Evolutionary conservation across 2,113 vertebrate species (phyloP).

Genomic region (Amblyornis subalaris): DNA sequence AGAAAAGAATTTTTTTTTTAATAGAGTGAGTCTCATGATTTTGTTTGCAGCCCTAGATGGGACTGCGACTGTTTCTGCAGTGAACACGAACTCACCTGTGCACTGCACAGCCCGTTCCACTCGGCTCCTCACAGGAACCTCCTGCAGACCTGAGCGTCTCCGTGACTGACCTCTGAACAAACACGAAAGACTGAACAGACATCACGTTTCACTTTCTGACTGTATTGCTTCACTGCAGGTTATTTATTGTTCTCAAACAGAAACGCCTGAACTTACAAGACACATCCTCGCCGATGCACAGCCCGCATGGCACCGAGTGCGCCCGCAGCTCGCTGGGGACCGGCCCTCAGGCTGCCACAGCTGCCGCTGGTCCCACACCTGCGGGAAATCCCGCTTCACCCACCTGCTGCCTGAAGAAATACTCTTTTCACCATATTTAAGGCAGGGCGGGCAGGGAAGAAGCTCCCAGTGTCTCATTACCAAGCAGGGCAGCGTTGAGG

Average conservation of each 20-base stretch:
- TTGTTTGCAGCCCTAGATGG: rapidly evolving
- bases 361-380: rapidly evolving
- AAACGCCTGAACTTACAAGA: rapidly evolving
- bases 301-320: rapidly evolving
- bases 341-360: rapidly evolving
- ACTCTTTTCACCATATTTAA: rapidly evolving
- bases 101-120: rapidly evolving
- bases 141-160: rapidly evolving
- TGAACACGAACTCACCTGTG: rapidly evolving
- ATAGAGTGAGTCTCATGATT: rapidly evolving
- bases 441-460: rapidly evolving
- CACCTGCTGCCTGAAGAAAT: rapidly evolving
- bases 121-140: rapidly evolving
- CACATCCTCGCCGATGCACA: rapidly evolving
- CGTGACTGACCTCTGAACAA: rapidly evolving
- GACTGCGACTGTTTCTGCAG: rapidly evolving
- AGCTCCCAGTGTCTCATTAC: rapidly evolving
- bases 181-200: rapidly evolving
- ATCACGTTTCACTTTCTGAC: rapidly evolving
- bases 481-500: rapidly evolving
- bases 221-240: rapidly evolving
- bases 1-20: rapidly evolving
- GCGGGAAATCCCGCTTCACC: rapidly evolving
- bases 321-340: rapidly evolving
- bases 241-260: rapidly evolving